These are phyloP conservation scores for Rotaria socialis DNA, from an alignment of 2,888 invertebrate genomes.

Conservation along the genomic window DNA sequence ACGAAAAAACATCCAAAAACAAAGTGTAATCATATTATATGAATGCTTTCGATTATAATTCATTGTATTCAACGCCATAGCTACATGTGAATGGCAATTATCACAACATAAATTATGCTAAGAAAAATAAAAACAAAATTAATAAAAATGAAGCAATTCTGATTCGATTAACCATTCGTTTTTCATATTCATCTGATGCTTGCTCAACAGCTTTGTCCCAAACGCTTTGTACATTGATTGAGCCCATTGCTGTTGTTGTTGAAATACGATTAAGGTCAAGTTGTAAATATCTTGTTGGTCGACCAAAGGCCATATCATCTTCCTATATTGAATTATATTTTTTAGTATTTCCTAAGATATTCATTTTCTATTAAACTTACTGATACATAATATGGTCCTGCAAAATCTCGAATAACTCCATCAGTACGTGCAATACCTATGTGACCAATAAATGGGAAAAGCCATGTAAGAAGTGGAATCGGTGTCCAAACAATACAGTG, in stretches of 20 bases:
- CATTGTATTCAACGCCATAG: constrained; percentile 85
- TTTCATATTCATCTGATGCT: constrained; percentile 88
- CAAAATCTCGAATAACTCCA: constrained; percentile 89
- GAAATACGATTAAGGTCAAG: constrained; percentile 37
- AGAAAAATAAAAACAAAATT: constrained; percentile 50
- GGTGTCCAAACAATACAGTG: constrained; percentile 94
- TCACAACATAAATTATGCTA: constrained; percentile 91
- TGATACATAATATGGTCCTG: constrained; percentile 88
- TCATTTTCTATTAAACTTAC: constrained; percentile 58
- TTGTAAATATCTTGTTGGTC: constrained; percentile 60
- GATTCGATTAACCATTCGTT: constrained; percentile 70
- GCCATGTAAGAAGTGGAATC: constrained; percentile 83
- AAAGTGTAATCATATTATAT: constrained; percentile 90
- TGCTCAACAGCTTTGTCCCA: constrained; percentile 85
- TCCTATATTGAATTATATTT: constrained; percentile 55
- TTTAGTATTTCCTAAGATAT: no score
- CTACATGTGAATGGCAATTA: constrained; percentile 97
- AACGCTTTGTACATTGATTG: constrained; percentile 65
- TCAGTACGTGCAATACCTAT: constrained; percentile 88
- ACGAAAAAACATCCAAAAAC: constrained; percentile 71
- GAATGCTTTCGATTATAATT: constrained; percentile 71
- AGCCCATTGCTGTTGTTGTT: background rate
- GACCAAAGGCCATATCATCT: constrained; percentile 63
- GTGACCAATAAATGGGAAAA: constrained; percentile 93
- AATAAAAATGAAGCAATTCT: background rate